These are phyloP conservation scores for Amblyteles armatorius DNA, from an alignment of 2,888 invertebrate genomes.

Conservation along the genomic window DNA sequence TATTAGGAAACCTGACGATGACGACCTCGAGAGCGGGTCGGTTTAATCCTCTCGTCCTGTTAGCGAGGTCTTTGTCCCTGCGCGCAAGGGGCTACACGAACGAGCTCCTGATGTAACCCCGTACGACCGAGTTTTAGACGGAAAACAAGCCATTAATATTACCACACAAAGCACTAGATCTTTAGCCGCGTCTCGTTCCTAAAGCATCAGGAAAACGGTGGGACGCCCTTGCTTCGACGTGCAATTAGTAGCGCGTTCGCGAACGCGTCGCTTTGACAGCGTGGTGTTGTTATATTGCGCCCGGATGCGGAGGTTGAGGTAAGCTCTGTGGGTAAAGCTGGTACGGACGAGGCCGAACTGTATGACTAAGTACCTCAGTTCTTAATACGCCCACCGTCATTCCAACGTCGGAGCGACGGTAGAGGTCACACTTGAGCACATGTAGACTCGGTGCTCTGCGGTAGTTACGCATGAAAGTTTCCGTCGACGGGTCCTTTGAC, in stretches of 20 bases:
- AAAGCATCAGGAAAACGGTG: conserved; percentile 16
- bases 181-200: conserved; percentile 29
- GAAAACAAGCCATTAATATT: conserved; percentile 43
- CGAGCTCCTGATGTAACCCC: neutral
- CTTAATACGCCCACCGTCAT: conserved; percentile 43
- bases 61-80: conserved; percentile 23
- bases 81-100: conserved; percentile 18
- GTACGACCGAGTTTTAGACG: conserved; percentile 14
- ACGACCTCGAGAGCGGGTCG: conserved; percentile 1
- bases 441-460: neutral
- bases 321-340: neutral
- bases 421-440: neutral
- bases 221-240: conserved; percentile 9
- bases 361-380: conserved; percentile 60
- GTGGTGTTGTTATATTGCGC: conserved; percentile 4
- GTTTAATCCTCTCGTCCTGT: conserved; percentile 27
- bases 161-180: conserved; percentile 30
- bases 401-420: neutral
- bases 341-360: conserved; percentile 1
- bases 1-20: conserved; percentile 1
- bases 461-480: conserved; percentile 9
- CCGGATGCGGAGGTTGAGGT: neutral
- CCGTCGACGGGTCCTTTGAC: neutral
- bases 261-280: neutral
- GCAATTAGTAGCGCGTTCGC: conserved; percentile 43